Percentiles rank a stretch among this genome's conserved stretches.
phyloP scores from a whole-genome alignment of 2,113 vertebrate genomes.

The Oriolus oriolus region DNA sequence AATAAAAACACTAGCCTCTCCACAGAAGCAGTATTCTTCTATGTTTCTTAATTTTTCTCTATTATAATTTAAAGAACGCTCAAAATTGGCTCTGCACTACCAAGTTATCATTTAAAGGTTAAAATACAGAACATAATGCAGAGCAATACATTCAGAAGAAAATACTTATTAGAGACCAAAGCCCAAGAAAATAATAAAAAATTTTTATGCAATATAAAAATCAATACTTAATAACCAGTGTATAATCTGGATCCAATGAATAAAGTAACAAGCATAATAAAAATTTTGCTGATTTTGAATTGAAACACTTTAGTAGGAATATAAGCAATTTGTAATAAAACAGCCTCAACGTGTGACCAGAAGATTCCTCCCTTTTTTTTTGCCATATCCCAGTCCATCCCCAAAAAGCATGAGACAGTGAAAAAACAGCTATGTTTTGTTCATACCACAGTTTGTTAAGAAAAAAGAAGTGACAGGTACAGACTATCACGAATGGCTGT shows the following conservation, averaged over 20 bases:
- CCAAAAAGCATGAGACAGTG: neutral
- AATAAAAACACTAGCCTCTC: neutral
- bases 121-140: neutral
- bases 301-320: neutral
- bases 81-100: neutral
- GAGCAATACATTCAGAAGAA: neutral
- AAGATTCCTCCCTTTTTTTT: neutral
- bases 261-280: neutral
- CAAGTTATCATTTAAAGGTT: neutral
- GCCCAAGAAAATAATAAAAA: neutral
- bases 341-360: neutral
- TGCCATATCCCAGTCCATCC: neutral
- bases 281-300: neutral
- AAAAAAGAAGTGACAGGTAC: neutral
- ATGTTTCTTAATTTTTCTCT: neutral
- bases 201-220: neutral
- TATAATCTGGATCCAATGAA: neutral
- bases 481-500: neutral
- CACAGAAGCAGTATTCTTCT: neutral
- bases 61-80: neutral
- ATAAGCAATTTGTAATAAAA: neutral
- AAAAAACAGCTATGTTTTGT: neutral
- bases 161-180: neutral
- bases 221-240: slow-evolving; percentile 21
- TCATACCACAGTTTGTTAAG: neutral